A percentile compares a stretch with the other conserved stretches of the same genome.
Evolutionary conservation across 2,888 invertebrate species (phyloP).

Genomic region (Rotaria socialis): DNA sequence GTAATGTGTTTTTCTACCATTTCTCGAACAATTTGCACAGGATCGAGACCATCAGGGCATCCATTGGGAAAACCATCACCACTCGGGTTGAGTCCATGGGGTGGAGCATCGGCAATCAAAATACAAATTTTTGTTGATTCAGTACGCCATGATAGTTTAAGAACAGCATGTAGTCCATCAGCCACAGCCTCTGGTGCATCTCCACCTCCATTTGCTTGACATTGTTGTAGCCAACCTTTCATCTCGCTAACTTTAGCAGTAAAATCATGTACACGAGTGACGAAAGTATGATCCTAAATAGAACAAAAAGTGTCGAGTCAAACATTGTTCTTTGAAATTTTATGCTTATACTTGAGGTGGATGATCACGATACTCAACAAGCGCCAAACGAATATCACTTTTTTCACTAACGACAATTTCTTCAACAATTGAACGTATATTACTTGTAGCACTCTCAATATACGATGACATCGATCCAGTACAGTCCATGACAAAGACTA

Average conservation of each 20-base stretch:
- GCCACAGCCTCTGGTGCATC: slow-evolving; percentile 55
- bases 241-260: slow-evolving; percentile 51
- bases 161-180: slow-evolving; percentile 52
- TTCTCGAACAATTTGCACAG: not conserved
- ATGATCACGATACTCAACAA: slow-evolving; percentile 55
- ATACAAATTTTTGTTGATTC: slow-evolving; percentile 50
- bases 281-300: slow-evolving; percentile 50
- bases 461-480: slow-evolving; percentile 55
- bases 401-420: slow-evolving; percentile 53
- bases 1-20: not conserved
- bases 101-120: not conserved
- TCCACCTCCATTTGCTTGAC: slow-evolving; percentile 52
- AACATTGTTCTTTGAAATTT: slow-evolving; percentile 39
- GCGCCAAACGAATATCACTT: slow-evolving; percentile 53
- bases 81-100: slow-evolving; percentile 48
- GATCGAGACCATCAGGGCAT: not conserved
- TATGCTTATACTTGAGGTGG: slow-evolving; percentile 52
- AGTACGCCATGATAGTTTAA: slow-evolving; percentile 53
- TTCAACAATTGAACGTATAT: slow-evolving; percentile 53
- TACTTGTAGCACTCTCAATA: slow-evolving; percentile 51
- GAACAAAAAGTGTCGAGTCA: no score
- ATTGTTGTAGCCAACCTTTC: slow-evolving; percentile 52
- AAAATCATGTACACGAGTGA: slow-evolving; percentile 53
- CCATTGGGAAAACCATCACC: slow-evolving; percentile 50
- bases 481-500: slow-evolving; percentile 55